These are phyloP conservation scores for Dermatophagoides farinae DNA, from an alignment of 1,140 invertebrate species.

Conservation along the genomic window DNA sequence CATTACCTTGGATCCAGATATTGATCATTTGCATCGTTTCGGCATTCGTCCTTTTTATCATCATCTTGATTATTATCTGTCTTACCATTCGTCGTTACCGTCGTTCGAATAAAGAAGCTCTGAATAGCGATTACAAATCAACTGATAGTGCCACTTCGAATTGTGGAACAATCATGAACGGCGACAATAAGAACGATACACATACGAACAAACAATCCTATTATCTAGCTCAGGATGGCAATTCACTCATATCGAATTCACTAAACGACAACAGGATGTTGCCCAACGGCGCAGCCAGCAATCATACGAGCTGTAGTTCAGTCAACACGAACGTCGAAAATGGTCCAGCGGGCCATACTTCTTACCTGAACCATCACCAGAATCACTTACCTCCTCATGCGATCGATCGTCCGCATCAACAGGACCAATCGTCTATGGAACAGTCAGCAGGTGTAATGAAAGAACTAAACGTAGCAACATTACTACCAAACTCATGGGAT, in stretches of 20 bases:
- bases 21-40: background rate
- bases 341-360: background rate
- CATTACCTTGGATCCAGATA: background rate
- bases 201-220: background rate
- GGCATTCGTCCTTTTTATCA: background rate
- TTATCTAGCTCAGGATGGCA: background rate
- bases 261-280: background rate
- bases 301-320: constrained; percentile 4
- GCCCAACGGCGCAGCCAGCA: background rate
- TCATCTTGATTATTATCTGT: constrained; percentile 3
- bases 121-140: too few relatives aligned
- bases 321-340: background rate
- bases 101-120: background rate
- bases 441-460: background rate
- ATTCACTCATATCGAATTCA: background rate
- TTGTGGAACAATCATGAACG: background rate
- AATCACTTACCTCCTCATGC: background rate
- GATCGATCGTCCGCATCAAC: background rate
- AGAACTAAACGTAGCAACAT: constrained; percentile 2
- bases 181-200: background rate
- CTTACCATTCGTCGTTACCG: background rate
- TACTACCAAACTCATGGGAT: constrained; percentile 18
- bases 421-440: background rate
- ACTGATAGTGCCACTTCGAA: background rate
- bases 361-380: background rate